These are phyloP conservation scores for Lerema accius DNA, from an alignment of 1,140 invertebrate genomes.

Conservation along the genomic window DNA sequence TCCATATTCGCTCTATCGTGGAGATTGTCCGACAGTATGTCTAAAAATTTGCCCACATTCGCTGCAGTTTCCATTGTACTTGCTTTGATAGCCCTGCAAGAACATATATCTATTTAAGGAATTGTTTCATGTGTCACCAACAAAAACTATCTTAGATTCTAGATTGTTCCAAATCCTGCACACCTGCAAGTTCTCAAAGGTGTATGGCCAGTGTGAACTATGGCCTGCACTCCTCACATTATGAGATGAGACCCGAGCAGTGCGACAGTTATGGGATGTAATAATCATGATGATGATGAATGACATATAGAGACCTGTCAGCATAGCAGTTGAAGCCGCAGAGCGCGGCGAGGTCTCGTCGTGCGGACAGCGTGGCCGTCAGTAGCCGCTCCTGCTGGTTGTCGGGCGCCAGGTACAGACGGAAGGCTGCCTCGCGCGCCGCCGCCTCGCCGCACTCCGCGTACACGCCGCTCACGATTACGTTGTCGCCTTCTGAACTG, in stretches of 20 bases:
- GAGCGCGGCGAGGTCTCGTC: slow-evolving; percentile 90
- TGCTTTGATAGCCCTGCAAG: slow-evolving; percentile 90
- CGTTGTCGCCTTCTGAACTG: slow-evolving; percentile 86
- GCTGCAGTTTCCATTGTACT: slow-evolving; percentile 93
- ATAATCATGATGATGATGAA: too few relatives aligned
- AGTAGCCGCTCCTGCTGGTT: slow-evolving; percentile 90
- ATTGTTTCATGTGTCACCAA: too few relatives aligned
- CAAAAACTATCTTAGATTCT: too few relatives aligned
- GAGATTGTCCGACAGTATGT: slow-evolving; percentile 89
- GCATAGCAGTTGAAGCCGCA: slow-evolving; percentile 95
- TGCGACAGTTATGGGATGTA: too few relatives aligned
- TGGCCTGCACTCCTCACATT: too few relatives aligned
- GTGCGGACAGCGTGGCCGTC: slow-evolving; percentile 86
- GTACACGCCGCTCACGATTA: slow-evolving; percentile 90
- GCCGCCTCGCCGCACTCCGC: slow-evolving; percentile 91
- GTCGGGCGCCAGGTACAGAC: slow-evolving; percentile 92
- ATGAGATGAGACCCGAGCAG: too few relatives aligned
- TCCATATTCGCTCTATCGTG: slow-evolving; percentile 86
- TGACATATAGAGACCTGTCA: too few relatives aligned
- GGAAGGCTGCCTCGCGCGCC: slow-evolving; percentile 95
- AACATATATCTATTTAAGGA: too few relatives aligned
- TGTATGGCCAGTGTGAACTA: too few relatives aligned
- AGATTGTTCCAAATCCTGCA: too few relatives aligned
- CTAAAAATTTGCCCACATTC: slow-evolving; percentile 91
- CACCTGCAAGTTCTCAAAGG: too few relatives aligned